A percentile compares a stretch with the other conserved stretches of the same genome.
These are phyloP conservation scores for Chiroxiphia lanceolata DNA, from an alignment of 2,797 vertebrate genomes.

Conservation along the genomic window DNA sequence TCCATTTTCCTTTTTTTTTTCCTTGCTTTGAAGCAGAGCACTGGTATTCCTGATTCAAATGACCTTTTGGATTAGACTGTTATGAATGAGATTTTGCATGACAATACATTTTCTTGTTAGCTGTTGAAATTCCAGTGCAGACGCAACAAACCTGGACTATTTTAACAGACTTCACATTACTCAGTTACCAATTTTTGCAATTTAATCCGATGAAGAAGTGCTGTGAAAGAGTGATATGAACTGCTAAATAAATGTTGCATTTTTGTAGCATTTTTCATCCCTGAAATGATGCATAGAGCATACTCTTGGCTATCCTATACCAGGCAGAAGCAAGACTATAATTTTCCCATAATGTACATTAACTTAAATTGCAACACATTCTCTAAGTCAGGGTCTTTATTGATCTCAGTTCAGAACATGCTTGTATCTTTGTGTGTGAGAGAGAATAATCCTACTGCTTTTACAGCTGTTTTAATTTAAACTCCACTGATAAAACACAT, in stretches of 20 bases:
- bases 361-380: background rate
- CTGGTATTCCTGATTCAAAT: background rate
- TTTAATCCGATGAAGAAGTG: background rate
- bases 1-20: background rate
- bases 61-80: background rate
- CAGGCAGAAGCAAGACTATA: background rate
- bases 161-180: background rate
- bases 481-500: slow-evolving; percentile 36
- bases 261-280: background rate
- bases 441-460: slow-evolving; percentile 35
- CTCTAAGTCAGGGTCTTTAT: slow-evolving; percentile 1
- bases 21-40: background rate
- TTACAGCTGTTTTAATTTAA: slow-evolving; percentile 49
- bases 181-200: background rate
- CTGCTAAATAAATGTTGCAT: background rate
- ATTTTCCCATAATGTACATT: background rate
- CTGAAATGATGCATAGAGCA: background rate
- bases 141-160: background rate
- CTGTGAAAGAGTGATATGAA: background rate
- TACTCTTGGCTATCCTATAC: background rate
- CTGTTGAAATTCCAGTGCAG: background rate
- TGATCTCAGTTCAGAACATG: background rate
- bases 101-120: slow-evolving; percentile 6
- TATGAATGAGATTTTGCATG: slow-evolving; percentile 4
- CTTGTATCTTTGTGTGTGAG: background rate